Percentiles rank a stretch among this genome's conserved stretches.
Conservation (phyloP, 2,888 invertebrate species). For the Rutpela maculata region DNA sequence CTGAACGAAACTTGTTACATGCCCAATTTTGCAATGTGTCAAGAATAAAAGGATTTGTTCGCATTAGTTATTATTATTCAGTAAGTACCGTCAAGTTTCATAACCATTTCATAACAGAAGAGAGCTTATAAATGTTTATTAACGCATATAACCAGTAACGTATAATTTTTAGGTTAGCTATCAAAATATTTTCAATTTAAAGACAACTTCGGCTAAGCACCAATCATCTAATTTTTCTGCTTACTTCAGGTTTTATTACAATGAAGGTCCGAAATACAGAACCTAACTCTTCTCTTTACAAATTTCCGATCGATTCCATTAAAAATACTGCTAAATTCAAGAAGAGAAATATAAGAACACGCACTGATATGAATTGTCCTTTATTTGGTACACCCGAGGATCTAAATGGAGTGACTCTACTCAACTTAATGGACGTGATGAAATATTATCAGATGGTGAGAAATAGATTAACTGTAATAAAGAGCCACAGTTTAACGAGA, state of each 20-base stretch:
- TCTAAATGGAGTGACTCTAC: conserved; percentile 7
- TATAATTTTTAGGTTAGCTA: not conserved
- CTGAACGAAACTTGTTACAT: not conserved
- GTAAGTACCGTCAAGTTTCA: too few species aligned
- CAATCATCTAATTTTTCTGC: not conserved
- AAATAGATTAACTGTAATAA: not conserved
- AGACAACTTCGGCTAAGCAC: not conserved
- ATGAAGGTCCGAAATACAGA: not conserved
- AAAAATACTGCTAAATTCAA: not conserved
- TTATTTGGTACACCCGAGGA: conserved; percentile 1
- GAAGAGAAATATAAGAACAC: not conserved
- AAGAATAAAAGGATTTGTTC: not conserved
- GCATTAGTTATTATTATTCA: not conserved
- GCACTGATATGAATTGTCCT: not conserved
- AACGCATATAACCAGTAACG: not conserved
- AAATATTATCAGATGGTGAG: not conserved
- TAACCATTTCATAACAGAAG: not conserved
- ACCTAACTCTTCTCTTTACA: too few species aligned
- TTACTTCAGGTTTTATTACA: not conserved
- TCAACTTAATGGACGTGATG: conserved; percentile 7
- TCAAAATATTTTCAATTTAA: not conserved
- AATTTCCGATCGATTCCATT: not conserved
- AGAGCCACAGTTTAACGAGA: conserved; percentile 3
- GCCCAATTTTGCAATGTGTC: not conserved
- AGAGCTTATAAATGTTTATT: not conserved